phyloP scores from a whole-genome alignment of 2,797 vertebrate species.

The Pangasius krempfi region DNA sequence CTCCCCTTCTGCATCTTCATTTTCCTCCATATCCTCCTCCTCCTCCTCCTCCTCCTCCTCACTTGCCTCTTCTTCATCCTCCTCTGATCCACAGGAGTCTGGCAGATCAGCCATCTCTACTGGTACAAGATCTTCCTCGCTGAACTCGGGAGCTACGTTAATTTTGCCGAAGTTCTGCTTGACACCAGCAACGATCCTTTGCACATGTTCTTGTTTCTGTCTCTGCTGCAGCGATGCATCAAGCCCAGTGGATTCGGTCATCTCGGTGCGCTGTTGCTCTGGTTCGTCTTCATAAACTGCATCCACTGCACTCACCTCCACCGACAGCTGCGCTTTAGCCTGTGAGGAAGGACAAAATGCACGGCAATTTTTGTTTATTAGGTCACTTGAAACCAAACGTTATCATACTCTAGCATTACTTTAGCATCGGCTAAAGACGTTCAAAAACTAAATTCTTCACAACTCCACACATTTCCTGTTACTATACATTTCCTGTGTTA shows the following conservation, averaged over 20 bases:
- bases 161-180: conserved; percentile 95
- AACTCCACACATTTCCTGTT: background rate
- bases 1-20: conserved; percentile 43
- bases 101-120: conserved; percentile 83
- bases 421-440: background rate
- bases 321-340: conserved; percentile 55
- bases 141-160: conserved; percentile 90
- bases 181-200: conserved; percentile 81
- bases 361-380: background rate
- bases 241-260: conserved; percentile 37
- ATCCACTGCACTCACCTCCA: conserved; percentile 46
- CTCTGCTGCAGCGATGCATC: conserved; percentile 52
- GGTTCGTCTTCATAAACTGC: conserved; percentile 55
- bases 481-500: background rate
- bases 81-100: conserved; percentile 68
- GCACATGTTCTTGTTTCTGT: conserved; percentile 70
- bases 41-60: conserved; percentile 38
- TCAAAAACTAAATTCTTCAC: background rate
- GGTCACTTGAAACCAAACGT: background rate
- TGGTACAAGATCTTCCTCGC: conserved; percentile 87
- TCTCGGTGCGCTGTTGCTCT: conserved; percentile 45
- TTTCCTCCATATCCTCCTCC: conserved; percentile 1
- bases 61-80: conserved; percentile 57
- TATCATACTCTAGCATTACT: background rate
- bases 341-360: conserved; percentile 39